A percentile compares a stretch with the other conserved stretches of the same genome.
Evolutionary conservation across 2,797 vertebrate genomes (phyloP).

Genomic region (Xyrichtys novacula): DNA sequence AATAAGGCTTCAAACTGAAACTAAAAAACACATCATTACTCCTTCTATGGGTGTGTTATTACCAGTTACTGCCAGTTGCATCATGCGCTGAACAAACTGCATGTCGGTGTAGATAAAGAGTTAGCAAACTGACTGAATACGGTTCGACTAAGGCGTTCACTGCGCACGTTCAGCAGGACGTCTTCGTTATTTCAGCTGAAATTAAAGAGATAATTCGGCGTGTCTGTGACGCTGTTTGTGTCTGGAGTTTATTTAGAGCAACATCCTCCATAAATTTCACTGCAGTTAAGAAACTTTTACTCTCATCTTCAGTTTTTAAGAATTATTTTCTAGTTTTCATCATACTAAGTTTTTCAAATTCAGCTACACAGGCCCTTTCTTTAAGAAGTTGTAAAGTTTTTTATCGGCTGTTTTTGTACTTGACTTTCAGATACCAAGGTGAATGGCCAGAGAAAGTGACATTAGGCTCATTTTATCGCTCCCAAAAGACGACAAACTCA

Average conservation of each 20-base stretch:
- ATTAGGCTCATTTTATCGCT: too few relatives aligned
- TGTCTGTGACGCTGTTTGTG: neutral
- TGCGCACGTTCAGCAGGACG: conserved; percentile 7
- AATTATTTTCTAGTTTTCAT: neutral
- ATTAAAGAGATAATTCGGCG: neutral
- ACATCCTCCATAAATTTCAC: too few relatives aligned
- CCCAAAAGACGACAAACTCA: too few relatives aligned
- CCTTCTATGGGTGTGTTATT: conserved; percentile 36
- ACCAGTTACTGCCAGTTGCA: conserved; percentile 68
- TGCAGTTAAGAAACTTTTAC: too few relatives aligned
- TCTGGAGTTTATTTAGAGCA: conserved; percentile 15
- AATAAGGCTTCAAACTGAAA: conserved; percentile 63
- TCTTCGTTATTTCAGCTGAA: neutral
- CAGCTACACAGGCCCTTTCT: too few relatives aligned
- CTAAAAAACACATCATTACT: conserved; percentile 55
- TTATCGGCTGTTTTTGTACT: too few relatives aligned
- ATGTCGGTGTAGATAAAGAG: conserved; percentile 16
- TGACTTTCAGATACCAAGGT: too few relatives aligned
- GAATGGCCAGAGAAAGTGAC: too few relatives aligned
- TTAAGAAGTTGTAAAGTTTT: too few relatives aligned
- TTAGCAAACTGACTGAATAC: conserved; percentile 29
- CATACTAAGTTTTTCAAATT: neutral
- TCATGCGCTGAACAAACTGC: conserved; percentile 58
- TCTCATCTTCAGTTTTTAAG: neutral
- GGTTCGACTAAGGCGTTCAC: conserved; percentile 11